Evolutionary conservation across 2,113 vertebrate genomes (phyloP).

Genomic region (Ochotona curzoniae): DNA sequence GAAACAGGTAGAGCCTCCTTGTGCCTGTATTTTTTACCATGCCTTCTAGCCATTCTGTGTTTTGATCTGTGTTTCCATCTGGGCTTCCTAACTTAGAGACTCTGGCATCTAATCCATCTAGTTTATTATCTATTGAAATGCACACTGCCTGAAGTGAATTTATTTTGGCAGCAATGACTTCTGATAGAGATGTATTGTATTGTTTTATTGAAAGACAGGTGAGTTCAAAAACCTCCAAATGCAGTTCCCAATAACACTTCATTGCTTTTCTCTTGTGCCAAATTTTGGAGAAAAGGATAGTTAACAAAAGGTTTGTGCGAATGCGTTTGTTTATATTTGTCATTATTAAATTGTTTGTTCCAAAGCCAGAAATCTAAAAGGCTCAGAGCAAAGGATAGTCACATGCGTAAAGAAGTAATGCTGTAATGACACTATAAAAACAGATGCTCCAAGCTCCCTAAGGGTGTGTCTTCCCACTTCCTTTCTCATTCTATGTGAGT

Average conservation of each 20-base stretch:
- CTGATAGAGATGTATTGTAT: constrained; percentile 59
- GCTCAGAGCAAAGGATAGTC: constrained; percentile 16
- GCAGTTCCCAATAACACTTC: background rate
- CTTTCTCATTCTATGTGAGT: background rate
- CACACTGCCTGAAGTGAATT: constrained; percentile 60
- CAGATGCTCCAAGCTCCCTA: background rate
- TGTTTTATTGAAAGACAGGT: constrained; percentile 41
- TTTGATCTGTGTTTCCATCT: constrained; percentile 71
- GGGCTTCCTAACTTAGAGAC: constrained; percentile 22
- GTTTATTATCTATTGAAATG: constrained; percentile 73
- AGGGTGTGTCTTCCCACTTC: background rate
- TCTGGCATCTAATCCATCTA: constrained; percentile 65
- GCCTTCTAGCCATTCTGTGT: constrained; percentile 55
- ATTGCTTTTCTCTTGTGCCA: background rate
- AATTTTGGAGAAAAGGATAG: background rate
- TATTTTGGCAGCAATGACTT: constrained; percentile 66
- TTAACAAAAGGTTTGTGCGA: background rate
- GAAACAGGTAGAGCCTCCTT: background rate
- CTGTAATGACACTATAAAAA: background rate
- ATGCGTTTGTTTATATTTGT: constrained; percentile 56
- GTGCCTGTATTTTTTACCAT: constrained; percentile 34
- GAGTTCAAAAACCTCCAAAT: constrained; percentile 21
- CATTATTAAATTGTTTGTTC: constrained; percentile 28
- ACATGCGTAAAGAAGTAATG: background rate
- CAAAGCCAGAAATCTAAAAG: constrained; percentile 13